phyloP scores from a whole-genome alignment of 2,113 vertebrate species.

The Rhinogobius similis region DNA sequence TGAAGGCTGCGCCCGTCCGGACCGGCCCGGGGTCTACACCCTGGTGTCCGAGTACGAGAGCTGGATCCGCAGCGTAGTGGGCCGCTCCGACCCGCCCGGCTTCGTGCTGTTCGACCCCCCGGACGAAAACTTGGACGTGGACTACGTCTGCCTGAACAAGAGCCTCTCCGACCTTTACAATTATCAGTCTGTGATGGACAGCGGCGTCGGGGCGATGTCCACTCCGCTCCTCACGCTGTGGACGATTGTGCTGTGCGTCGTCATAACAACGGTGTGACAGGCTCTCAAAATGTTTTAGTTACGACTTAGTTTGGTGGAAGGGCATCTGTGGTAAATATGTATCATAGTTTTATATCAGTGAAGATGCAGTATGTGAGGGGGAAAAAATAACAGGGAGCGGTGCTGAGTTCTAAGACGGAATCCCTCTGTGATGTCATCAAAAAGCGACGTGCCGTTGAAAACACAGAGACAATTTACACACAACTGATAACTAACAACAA shows the following conservation, averaged over 20 bases:
- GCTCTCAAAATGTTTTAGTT: too few relatives aligned
- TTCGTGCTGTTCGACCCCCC: neutral
- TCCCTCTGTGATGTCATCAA: too few relatives aligned
- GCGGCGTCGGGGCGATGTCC: neutral
- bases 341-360: too few relatives aligned
- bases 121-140: neutral
- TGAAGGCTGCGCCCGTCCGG: neutral
- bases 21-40: neutral
- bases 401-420: too few relatives aligned
- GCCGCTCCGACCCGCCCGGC: neutral
- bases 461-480: too few relatives aligned
- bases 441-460: too few relatives aligned
- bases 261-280: neutral
- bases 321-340: too few relatives aligned
- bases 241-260: neutral
- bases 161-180: neutral
- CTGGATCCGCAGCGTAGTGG: neutral
- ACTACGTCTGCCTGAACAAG: neutral
- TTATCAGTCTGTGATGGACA: neutral
- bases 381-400: too few relatives aligned
- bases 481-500: too few relatives aligned
- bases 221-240: neutral
- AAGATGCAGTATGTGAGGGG: too few relatives aligned
- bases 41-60: neutral
- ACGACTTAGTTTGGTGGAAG: too few relatives aligned